These are phyloP conservation scores for Sternotherus odoratus DNA, from an alignment of 2,797 vertebrate species.

Conservation along the genomic window DNA sequence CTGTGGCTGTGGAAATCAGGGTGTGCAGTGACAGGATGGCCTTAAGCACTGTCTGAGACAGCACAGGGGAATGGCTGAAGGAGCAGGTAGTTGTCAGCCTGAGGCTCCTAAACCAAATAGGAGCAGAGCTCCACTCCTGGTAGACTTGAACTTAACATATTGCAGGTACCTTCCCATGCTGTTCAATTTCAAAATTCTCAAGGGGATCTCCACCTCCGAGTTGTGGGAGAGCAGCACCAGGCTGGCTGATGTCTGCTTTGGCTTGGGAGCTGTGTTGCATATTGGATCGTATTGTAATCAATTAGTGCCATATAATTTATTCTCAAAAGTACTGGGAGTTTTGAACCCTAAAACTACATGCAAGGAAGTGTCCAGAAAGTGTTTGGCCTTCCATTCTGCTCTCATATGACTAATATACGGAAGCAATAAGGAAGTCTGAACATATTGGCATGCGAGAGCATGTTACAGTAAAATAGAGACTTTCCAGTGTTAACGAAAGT, in stretches of 20 bases:
- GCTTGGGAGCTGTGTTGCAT: not conserved
- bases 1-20: not conserved
- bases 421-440: not conserved
- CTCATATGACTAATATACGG: not conserved
- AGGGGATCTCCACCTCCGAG: not conserved
- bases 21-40: not conserved
- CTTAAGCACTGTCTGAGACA: not conserved
- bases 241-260: not conserved
- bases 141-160: not conserved
- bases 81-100: not conserved
- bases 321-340: not conserved
- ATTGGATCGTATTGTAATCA: not conserved
- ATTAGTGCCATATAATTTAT: not conserved
- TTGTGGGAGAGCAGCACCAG: not conserved
- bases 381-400: not conserved
- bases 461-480: not conserved
- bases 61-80: not conserved
- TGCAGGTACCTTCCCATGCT: not conserved
- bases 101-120: not conserved
- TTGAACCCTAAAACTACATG: not conserved
- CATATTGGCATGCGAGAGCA: not conserved
- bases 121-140: not conserved
- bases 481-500: not conserved
- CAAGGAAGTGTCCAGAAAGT: not conserved
- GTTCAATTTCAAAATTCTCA: not conserved